Conservation (phyloP, 2,113 vertebrate species). For the Channa maculata region DNA sequence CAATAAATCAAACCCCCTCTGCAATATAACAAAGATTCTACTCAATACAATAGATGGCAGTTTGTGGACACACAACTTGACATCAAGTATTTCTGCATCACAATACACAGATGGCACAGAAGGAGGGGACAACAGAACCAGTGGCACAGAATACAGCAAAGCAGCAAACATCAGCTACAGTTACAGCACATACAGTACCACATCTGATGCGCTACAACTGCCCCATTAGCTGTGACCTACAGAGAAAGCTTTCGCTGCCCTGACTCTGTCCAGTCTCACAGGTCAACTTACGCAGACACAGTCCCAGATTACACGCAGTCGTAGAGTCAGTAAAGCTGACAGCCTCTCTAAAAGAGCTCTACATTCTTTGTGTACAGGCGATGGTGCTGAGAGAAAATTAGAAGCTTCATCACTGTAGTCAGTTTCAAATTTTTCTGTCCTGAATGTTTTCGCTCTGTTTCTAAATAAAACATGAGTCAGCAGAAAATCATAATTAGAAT, state of each 20-base stretch:
- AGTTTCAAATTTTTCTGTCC: slow-evolving; percentile 37
- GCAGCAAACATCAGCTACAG: slow-evolving; percentile 24
- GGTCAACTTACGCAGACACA: slow-evolving; percentile 5
- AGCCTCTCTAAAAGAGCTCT: slow-evolving; percentile 25
- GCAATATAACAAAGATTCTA: not conserved
- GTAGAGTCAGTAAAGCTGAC: slow-evolving; percentile 44
- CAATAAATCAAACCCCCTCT: slow-evolving; percentile 5
- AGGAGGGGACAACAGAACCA: slow-evolving; percentile 23
- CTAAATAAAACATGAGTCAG: slow-evolving; percentile 16
- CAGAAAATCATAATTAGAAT: slow-evolving; percentile 20
- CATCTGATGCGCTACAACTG: slow-evolving; percentile 19
- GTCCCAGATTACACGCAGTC: slow-evolving; percentile 29
- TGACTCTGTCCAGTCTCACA: slow-evolving; percentile 9
- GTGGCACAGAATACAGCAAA: slow-evolving; percentile 27
- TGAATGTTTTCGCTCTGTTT: slow-evolving; percentile 15
- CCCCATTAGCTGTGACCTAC: slow-evolving; percentile 12
- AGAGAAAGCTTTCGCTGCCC: slow-evolving; percentile 14
- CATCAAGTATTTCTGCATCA: slow-evolving; percentile 44
- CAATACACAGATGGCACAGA: slow-evolving; percentile 57
- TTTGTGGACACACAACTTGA: slow-evolving; percentile 10
- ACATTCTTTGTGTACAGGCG: not conserved
- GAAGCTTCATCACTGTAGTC: slow-evolving; percentile 41
- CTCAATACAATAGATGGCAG: slow-evolving; percentile 1
- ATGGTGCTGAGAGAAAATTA: slow-evolving; percentile 36
- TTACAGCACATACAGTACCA: not conserved